These are phyloP conservation scores for Aphaenogaster ashmeadi DNA, from an alignment of 1,140 invertebrate species.

Conservation along the genomic window DNA sequence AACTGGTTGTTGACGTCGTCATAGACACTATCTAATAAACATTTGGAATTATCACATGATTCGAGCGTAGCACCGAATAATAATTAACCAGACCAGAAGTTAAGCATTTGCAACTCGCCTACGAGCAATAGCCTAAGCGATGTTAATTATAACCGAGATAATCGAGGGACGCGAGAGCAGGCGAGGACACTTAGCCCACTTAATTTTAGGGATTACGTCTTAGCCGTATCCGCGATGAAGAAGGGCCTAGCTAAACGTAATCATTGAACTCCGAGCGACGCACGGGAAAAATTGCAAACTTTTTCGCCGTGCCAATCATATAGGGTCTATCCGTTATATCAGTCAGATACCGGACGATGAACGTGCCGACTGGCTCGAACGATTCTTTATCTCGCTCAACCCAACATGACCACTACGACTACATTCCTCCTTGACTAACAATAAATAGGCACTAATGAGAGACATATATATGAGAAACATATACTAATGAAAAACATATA, in stretches of 20 bases:
- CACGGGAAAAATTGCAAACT: conserved; percentile 21
- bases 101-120: conserved; percentile 42
- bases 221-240: conserved; percentile 43
- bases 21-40: neutral
- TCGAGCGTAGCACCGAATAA: conserved; percentile 38
- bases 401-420: conserved; percentile 81
- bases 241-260: conserved; percentile 54
- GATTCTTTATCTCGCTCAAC: conserved; percentile 83
- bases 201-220: conserved; percentile 35
- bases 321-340: conserved; percentile 50
- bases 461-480: conserved; percentile 75
- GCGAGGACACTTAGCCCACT: conserved; percentile 13
- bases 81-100: conserved; percentile 44
- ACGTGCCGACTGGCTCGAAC: conserved; percentile 81
- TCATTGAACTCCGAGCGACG: conserved; percentile 48
- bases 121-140: conserved; percentile 50
- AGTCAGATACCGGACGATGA: conserved; percentile 78
- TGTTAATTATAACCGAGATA: conserved; percentile 23
- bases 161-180: neutral
- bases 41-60: neutral
- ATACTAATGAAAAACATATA: conserved; percentile 73
- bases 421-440: conserved; percentile 85
- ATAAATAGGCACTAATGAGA: conserved; percentile 85
- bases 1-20: neutral
- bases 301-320: conserved; percentile 23